Evolutionary conservation across 35 echinoderm and acorn worm genomes (phyloP), one percentile per base, ranked within the genome.

Genomic region (Acanthaster planci): DNA sequence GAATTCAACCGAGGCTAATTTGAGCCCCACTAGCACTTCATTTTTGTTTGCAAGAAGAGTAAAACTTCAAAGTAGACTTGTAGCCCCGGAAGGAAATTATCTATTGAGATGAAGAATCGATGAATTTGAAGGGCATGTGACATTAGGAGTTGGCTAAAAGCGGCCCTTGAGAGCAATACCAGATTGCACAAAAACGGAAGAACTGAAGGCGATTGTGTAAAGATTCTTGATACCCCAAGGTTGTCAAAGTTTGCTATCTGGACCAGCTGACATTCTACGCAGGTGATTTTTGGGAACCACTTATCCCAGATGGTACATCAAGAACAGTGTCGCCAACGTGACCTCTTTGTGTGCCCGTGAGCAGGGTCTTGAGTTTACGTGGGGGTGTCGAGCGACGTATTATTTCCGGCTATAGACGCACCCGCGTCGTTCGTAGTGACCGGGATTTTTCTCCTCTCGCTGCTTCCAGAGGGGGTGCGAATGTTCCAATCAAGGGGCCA

Each of bases 381-480:
- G 34, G 23, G 27, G 64, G 64, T 72, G 64, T 72, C 64, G 64
- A 72, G 23, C 64, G 64, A 72, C 64, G 29, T 26, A 72, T 72
- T 72, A 72, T 72, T 72, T 72, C 64, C 64, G 64, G 64, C 26
- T 72, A 2, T 19, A 12, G 30, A 36, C 64, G 64, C 30, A 34
- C 30, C 30, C 64, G 64, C 22, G 23, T 72, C 64, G 23, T 21
- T 34, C 64, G 64, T 72, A 10, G 42, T 47, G 64, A 72, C 64
- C 9, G 42, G 42, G 42, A 12, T 47, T 47, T 4, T 47, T 12
- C 12, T 72, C 64, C 30, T 26, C 14, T 72, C 23, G 23, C 6
- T 72, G 18, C 64, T 72, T 72, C 64, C 64, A 72, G 64, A 72
- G 64, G 64, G 64, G 64, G 64, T 72, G 64, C 64, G 64, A 72